Conservation (phyloP, 2,113 vertebrate genomes). For the Chionomys nivalis region DNA sequence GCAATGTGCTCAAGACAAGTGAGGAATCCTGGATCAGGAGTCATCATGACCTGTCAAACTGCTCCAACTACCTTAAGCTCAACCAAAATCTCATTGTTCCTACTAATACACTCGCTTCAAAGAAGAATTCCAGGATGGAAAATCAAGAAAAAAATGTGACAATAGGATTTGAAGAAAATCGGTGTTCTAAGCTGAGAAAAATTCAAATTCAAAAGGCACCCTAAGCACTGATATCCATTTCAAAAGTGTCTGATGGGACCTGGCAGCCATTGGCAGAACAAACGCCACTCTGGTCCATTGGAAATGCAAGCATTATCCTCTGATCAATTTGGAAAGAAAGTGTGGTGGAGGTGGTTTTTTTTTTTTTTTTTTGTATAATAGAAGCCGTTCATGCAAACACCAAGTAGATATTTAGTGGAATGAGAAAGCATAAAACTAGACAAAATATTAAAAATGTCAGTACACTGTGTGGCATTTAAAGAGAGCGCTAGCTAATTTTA, state of each 20-base stretch:
- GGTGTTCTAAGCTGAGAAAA: not conserved
- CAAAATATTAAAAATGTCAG: slow-evolving; percentile 75
- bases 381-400: slow-evolving; percentile 45
- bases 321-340: not conserved
- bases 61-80: not conserved
- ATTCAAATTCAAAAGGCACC: not conserved
- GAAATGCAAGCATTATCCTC: not conserved
- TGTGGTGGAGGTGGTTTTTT: not conserved
- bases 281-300: not conserved
- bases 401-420: slow-evolving; percentile 59
- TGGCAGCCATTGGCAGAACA: not conserved
- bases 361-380: not conserved
- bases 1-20: not conserved
- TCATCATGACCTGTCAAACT: not conserved
- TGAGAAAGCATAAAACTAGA: slow-evolving; percentile 62
- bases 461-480: slow-evolving; percentile 57
- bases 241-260: not conserved
- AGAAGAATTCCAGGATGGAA: not conserved
- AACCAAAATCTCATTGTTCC: not conserved
- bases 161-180: not conserved
- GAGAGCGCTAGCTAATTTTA: slow-evolving; percentile 67
- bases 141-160: not conserved
- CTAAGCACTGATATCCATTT: not conserved
- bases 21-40: not conserved
- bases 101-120: not conserved